phyloP scores from a whole-genome alignment of 2,797 vertebrate species.

The Chromobotia macracanthus region DNA sequence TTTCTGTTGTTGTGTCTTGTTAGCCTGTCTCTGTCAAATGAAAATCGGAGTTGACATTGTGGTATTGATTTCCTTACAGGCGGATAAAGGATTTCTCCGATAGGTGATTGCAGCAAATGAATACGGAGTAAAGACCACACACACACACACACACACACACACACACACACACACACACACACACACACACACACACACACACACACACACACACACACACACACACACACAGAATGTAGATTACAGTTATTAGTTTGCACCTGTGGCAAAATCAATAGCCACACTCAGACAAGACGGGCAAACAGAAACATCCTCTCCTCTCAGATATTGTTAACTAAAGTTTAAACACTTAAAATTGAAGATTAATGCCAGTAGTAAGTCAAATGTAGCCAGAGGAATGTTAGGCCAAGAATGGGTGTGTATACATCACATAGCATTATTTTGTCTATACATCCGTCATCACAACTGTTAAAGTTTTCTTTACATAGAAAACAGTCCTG shows the following conservation, averaged over 20 bases:
- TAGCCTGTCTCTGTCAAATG: conserved; percentile 58
- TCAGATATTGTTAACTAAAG: conserved; percentile 31
- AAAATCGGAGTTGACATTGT: conserved; percentile 64
- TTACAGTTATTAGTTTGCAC: conserved; percentile 57
- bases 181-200: conserved; percentile 24
- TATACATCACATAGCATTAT: not conserved
- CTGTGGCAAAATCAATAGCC: conserved; percentile 56
- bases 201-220: conserved; percentile 10
- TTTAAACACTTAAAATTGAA: not conserved
- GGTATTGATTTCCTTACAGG: conserved; percentile 70
- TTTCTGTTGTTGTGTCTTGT: conserved; percentile 53
- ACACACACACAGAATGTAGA: conserved; percentile 35
- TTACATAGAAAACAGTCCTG: not conserved
- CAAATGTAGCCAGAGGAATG: not conserved
- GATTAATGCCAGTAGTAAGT: not conserved
- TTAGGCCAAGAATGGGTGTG: not conserved
- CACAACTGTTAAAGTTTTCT: not conserved
- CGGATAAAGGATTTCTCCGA: conserved; percentile 57
- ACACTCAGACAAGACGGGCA: conserved; percentile 21
- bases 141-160: conserved; percentile 10
- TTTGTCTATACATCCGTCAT: not conserved
- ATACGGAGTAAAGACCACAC: conserved; percentile 16
- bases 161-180: not conserved
- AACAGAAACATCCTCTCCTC: conserved; percentile 33
- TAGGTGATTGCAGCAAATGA: conserved; percentile 50